Base-by-base conservation (phyloP, 2,888 invertebrate species). In the Tillus elongatus region DNA sequence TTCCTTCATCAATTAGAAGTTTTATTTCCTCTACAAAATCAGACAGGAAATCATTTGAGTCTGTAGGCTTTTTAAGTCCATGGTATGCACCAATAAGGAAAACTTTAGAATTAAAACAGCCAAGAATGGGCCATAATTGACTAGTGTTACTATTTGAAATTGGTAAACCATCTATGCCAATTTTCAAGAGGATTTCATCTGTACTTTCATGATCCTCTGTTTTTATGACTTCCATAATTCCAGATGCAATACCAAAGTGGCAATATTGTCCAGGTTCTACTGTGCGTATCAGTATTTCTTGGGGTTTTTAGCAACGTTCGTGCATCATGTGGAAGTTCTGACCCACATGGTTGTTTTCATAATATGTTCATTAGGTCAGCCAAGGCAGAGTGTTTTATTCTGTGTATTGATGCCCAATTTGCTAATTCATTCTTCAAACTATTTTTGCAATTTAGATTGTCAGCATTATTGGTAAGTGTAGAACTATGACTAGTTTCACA, bases 91-190 rank as follows among this genome's bases (percentile, higher is more conserved):
- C 24, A 19, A 19, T 19, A 8, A 19, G n/a, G n/a, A 19, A 19
- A 19, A 19, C n/a, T 19, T n/a, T 19, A n/a, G 24, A 19, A 8
- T 6, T 19, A n/a, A 19, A 8, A n/a, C 24, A 19, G 6, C 24
- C 24, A 19, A 19, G 24, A 19, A 19, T 19, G n/a, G 24, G 24
- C 24, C 24, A 19, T n/a, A 19, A 19, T n/a, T 19, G 24, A 19
- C 24, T 19, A n/a, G 6, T 19, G n/a, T 19, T 19, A n/a, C 6
- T 8, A n/a, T 19, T n/a, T 19, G 24, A 19, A 8, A 19, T 19
- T 8, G 24, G 24, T 19, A 19, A n/a, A 6, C 24, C 24, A n/a
- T 19, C 24, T 19, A 19, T 19, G 24, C 24, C 24, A 19, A 19
- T 19, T 19, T 19, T 19, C n/a, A 19, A 19, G n/a, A 6, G n/a